A percentile compares a stretch with the other conserved stretches of the same genome.
phyloP scores from a whole-genome alignment of 92 coral and sea anemone genomes.

The Parazoanthus darwini region DNA sequence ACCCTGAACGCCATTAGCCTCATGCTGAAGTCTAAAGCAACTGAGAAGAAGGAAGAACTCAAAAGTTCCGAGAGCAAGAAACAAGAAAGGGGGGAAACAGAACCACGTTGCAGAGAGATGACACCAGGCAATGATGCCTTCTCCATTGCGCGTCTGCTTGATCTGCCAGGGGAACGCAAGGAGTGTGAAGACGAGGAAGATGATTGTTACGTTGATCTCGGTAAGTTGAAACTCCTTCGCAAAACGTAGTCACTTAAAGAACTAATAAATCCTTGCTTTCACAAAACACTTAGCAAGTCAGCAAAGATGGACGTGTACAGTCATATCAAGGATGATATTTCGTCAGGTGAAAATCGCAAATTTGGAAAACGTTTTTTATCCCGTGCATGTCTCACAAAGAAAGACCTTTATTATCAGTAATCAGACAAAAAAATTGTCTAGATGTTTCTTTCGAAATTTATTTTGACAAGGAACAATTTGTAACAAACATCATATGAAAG shows the following conservation, averaged over 20 bases:
- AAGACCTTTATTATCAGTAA: not conserved
- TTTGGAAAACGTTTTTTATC: no score
- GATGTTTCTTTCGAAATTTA: not conserved
- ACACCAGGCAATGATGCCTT: conserved; percentile 6
- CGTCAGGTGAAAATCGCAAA: no score
- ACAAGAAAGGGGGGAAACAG: not conserved
- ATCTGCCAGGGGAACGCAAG: conserved; percentile 28
- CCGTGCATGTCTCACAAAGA: not conserved
- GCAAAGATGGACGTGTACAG: no score
- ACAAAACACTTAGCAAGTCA: no score
- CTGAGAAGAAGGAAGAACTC: conserved; percentile 34
- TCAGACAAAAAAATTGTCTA: not conserved
- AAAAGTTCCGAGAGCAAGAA: conserved; percentile 13
- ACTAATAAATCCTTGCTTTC: no score
- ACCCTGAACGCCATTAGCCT: conserved; percentile 94
- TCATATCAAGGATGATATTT: no score
- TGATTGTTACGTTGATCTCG: conserved; percentile 22
- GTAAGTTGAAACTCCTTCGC: not conserved
- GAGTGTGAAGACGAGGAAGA: not conserved
- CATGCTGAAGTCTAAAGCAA: conserved; percentile 82
- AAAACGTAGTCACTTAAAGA: not conserved
- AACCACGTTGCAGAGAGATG: conserved; percentile 15
- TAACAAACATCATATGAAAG: not conserved
- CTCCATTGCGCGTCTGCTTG: conserved; percentile 26
- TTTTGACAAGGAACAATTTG: not conserved